These are phyloP conservation scores for Acronicta alni DNA, from an alignment of 2,888 invertebrate genomes.

Conservation along the genomic window DNA sequence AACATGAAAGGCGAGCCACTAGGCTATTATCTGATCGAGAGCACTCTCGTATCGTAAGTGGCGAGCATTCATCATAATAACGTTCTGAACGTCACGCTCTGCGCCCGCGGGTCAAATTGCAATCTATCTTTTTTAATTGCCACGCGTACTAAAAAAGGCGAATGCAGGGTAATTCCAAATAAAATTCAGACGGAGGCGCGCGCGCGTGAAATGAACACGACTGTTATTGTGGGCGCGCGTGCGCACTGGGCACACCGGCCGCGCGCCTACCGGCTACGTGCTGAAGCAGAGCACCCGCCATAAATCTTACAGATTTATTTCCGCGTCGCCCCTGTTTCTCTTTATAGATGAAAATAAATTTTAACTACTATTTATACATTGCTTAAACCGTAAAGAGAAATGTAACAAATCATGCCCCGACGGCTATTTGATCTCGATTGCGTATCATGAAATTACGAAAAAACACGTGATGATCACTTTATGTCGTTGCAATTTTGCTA, in stretches of 20 bases:
- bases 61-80: slow-evolving; percentile 85
- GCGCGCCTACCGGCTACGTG: slow-evolving; percentile 51
- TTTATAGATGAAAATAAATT: slow-evolving; percentile 75
- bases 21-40: slow-evolving; percentile 82
- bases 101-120: slow-evolving; percentile 86
- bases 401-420: slow-evolving; percentile 64
- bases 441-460: slow-evolving; percentile 54
- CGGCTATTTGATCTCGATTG: slow-evolving; percentile 55
- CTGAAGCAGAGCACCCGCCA: slow-evolving; percentile 65
- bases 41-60: slow-evolving; percentile 75
- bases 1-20: slow-evolving; percentile 76
- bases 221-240: slow-evolving; percentile 60
- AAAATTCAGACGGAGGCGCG: slow-evolving; percentile 77
- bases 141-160: slow-evolving; percentile 78
- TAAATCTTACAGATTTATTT: slow-evolving; percentile 80
- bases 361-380: slow-evolving; percentile 72
- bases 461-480: slow-evolving; percentile 58
- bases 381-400: slow-evolving; percentile 73
- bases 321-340: slow-evolving; percentile 77
- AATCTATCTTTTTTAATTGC: slow-evolving; percentile 89
- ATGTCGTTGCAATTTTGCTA: slow-evolving; percentile 66
- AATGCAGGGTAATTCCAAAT: slow-evolving; percentile 77
- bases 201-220: slow-evolving; percentile 81
- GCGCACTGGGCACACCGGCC: slow-evolving; percentile 52
- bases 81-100: slow-evolving; percentile 83